Evolutionary conservation across 2,888 invertebrate genomes (phyloP).

Genomic region (Archips xylosteana): DNA sequence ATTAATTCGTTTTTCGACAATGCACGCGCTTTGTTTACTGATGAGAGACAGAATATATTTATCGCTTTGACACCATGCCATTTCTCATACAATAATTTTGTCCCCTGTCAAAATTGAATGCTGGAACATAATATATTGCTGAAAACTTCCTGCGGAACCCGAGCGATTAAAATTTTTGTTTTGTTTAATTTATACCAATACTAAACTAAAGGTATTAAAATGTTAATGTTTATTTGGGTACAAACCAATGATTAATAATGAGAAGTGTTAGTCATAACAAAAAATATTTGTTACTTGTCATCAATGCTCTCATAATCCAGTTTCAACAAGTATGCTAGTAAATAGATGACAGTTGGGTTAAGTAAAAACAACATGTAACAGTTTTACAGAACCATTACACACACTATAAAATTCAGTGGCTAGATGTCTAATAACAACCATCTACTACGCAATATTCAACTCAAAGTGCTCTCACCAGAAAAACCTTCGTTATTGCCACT

Average conservation of each 20-base stretch:
- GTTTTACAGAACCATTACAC: neutral
- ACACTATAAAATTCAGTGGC: too few species aligned
- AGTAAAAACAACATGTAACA: neutral
- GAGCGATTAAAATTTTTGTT: slow-evolving; percentile 4
- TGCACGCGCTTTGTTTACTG: slow-evolving; percentile 44
- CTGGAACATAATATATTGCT: slow-evolving; percentile 30
- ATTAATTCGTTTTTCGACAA: slow-evolving; percentile 74
- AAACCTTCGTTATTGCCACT: slow-evolving; percentile 22
- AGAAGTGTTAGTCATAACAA: too few species aligned
- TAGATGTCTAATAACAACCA: neutral
- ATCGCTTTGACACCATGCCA: slow-evolving; percentile 25
- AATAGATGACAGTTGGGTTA: neutral
- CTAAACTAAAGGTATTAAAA: neutral
- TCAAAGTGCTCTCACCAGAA: slow-evolving; percentile 8
- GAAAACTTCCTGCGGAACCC: slow-evolving; percentile 12
- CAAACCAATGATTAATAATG: too few species aligned
- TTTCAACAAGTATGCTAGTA: neutral
- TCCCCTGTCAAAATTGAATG: slow-evolving; percentile 27
- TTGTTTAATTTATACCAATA: neutral
- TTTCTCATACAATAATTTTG: slow-evolving; percentile 29
- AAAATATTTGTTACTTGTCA: too few species aligned
- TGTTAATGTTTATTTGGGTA: too few species aligned
- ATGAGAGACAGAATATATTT: slow-evolving; percentile 31
- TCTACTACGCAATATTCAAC: neutral
- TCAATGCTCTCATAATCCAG: too few species aligned